Evolutionary conservation across 2,888 invertebrate species (phyloP), one percentile per base, ranked within the genome.

Genomic region (Archips crataeganus): DNA sequence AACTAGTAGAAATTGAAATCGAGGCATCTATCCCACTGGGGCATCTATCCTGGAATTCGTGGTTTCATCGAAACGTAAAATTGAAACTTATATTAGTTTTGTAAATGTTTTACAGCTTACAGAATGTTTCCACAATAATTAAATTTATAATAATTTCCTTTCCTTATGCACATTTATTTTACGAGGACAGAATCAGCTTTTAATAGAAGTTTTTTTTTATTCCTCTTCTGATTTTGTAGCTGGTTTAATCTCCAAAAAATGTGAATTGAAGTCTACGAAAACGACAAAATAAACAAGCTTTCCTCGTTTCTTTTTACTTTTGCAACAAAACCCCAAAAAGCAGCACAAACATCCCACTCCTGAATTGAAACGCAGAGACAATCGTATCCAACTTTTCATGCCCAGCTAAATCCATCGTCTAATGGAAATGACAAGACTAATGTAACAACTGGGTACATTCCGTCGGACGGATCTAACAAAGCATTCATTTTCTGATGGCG

Each of bases 401-500:
- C 85, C 84, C 82, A 81, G 83, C 84, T 82, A 83, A 82, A 82
- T 82, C 84, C 81, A 77, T 79, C 80, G 77, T 82, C 89, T 85
- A 91, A 92, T 91, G 90, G 89, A 87, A 90, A 91, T 88, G 91
- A 90, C 91, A 90, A 90, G 91, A 88, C 89, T 92, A 92, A 92
- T 89, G 92, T 90, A 91, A 90, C 91, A 87, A 91, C 91, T 90
- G 90, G 88, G 89, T 90, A 90, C 91, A 90, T 90, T 86, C 88
- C 89, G 87, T 84, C 84, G 89, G 86, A 85, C 87, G 90, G 84
- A 87, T 84, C 87, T 89, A 90, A 94, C 94, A 94, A 94, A 94
- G 93, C 94, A 85, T 91, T 93, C 94, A 93, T 94, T 93, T 92
- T 90, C 91, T 88, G 94, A 93, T 91, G 94, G 93, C 94, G 93